Evolutionary conservation across 2,797 vertebrate species (phyloP), one percentile per base, ranked within the genome.

Genomic region (Malacoraja senta): DNA sequence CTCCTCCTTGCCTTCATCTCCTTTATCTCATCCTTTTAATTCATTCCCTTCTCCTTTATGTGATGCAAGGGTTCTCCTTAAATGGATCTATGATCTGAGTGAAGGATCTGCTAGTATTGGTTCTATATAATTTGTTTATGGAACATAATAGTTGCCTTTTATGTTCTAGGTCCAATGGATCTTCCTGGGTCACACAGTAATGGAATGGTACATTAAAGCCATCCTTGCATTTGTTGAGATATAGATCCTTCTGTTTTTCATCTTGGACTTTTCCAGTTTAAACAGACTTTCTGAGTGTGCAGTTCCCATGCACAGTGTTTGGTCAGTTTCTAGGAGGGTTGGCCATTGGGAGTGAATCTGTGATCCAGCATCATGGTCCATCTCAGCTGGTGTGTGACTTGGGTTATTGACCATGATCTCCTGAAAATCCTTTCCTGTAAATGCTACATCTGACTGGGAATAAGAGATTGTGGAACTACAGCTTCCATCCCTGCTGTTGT

Each of bases 81-180:
- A 58, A 24, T 53, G 9, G 21, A 84, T 29, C 24, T 58, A 12
- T 84, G 21, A 61, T 58, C 53, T n/a, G 81, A 84, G 81, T n/a
- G 53, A 0, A 63, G 58, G 26, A 17, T 63, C 58, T n/a, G 24
- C 81, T 86, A 63, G 12, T 13, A 29, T 53, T 61, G 53, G 26
- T 61, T 1, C 15, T 17, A 63, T n/a, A 44, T 71, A 7, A 80
- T 93, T 79, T 24, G n/a, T 79, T 80, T 63, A n/a, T 15, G 29
- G 93, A 38, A 93, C 24, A 71, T 65, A 91, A 93, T 80, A 38
- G 1, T 68, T 19, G 94, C 0, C 44, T 32, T 63, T 78, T 71
- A 0, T 95, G 19, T 95, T 84, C 6, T 93, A 97, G 97, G 97
- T 94, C 96, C 95, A 80, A 97, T 97, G 71, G 97, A 97, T 44